Evolutionary conservation across 2,888 invertebrate species (phyloP), one percentile per base, ranked within the genome.

Genomic region (Lycophotia porphyrea): DNA sequence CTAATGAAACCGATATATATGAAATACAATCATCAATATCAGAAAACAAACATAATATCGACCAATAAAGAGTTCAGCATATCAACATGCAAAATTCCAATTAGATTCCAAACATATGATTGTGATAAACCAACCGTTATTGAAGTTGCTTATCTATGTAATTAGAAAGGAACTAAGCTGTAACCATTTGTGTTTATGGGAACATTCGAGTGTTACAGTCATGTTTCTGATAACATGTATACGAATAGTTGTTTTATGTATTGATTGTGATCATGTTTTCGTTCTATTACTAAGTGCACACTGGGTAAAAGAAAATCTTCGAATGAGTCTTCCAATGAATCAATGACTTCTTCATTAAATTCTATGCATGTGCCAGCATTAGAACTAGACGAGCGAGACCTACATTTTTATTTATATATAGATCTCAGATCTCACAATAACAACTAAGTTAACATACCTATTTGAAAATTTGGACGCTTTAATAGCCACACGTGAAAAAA

Each of bases 31-130:
- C 93, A 93, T 93, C 91, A 95, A 94, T 96, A 96, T 96, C 95
- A 85, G 85, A 94, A 94, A 94, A 94, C 92, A 95, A 96, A 96
- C 95, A 96, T 92, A 95, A 96, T 96, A 96, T 94, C 95, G 93
- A 94, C 93, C 93, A 95, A 95, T 96, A 95, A 94, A 94, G 94
- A 96, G 94, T 95, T 90, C 91, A 93, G 92, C 94, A 95, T 95
- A 96, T 95, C 94, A 94, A 95, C 95, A 96, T 95, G 96, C 95
- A 92, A 96, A 96, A 96, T 95, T 95, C 95, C 96, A 96, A 96
- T 96, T 96, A 96, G 95, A 96, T 95, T 96, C 95, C 91, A 93
- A 95, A 95, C 95, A 94, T 91, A 95, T 92, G 94, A 94, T 95
- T 95, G 93, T 95, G 96, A 96, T 96, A 96, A 96, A 95, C 92